phyloP scores from a whole-genome alignment of 2,113 vertebrate species.

The Pseudorhombus dupliciocellatus region DNA sequence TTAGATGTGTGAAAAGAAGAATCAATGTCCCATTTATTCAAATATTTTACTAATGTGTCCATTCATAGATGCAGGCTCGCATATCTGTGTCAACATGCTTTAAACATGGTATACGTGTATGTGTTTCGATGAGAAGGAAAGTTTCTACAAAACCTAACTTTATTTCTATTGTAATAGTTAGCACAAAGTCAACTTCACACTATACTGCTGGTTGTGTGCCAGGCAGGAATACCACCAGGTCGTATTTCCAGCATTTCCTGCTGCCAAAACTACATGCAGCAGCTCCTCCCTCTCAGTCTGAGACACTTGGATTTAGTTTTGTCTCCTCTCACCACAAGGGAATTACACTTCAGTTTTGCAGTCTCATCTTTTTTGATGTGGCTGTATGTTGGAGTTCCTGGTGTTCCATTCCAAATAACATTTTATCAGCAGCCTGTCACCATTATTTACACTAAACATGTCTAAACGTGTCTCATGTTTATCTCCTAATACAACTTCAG shows the following conservation, averaged over 20 bases:
- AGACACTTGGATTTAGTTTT: slow-evolving; percentile 4
- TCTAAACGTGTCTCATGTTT: too few relatives aligned
- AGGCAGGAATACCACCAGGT: slow-evolving; percentile 69
- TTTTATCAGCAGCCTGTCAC: not conserved
- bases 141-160: slow-evolving; percentile 47
- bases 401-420: not conserved
- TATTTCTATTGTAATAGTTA: slow-evolving; percentile 65
- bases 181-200: slow-evolving; percentile 53
- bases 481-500: too few relatives aligned
- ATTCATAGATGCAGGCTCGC: slow-evolving; percentile 2
- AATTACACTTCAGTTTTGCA: slow-evolving; percentile 2
- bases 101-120: not conserved
- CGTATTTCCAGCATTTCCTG: slow-evolving; percentile 62
- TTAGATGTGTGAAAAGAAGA: too few relatives aligned
- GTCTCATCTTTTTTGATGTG: not conserved
- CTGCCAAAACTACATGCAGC: slow-evolving; percentile 59
- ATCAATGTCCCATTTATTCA: too few relatives aligned
- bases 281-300: not conserved
- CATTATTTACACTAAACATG: too few relatives aligned
- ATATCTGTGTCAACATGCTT: not conserved
- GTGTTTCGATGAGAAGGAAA: slow-evolving; percentile 11
- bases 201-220: slow-evolving; percentile 65
- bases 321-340: not conserved
- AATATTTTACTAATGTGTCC: too few relatives aligned
- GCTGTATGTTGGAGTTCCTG: not conserved